phyloP scores from a whole-genome alignment of 2,113 vertebrate species.

The Elaphurus davidianus region DNA sequence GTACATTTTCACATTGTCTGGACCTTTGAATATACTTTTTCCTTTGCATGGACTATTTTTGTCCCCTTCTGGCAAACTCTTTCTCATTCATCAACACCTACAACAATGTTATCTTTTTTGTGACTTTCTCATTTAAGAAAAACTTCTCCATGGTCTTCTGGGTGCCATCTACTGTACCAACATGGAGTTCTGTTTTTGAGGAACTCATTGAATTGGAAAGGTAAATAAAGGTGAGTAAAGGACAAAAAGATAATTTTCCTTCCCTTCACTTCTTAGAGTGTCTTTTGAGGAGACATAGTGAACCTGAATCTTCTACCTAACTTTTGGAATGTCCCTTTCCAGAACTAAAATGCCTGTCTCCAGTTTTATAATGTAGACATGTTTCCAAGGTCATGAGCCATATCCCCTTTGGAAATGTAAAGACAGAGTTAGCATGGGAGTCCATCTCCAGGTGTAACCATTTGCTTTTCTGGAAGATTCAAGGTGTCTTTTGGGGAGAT shows the following conservation, averaged over 20 bases:
- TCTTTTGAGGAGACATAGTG: not conserved
- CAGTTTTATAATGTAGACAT: not conserved
- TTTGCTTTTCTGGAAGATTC: not conserved
- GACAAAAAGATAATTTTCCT: not conserved
- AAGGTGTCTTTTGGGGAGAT: not conserved
- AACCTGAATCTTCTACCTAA: not conserved
- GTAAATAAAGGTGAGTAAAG: not conserved
- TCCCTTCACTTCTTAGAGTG: not conserved
- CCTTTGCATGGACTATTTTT: not conserved
- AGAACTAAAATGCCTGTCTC: not conserved
- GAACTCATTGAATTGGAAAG: slow-evolving; percentile 10
- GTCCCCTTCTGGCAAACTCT: not conserved
- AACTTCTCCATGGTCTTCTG: not conserved
- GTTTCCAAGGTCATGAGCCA: not conserved
- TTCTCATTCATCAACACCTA: not conserved
- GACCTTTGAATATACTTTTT: not conserved
- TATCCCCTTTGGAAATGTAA: slow-evolving; percentile 1
- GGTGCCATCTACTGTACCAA: not conserved
- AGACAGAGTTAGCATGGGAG: not conserved
- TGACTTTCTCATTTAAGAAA: slow-evolving; percentile 24
- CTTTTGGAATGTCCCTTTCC: not conserved
- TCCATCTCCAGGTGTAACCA: not conserved
- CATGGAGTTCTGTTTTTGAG: not conserved
- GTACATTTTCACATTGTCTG: not conserved
- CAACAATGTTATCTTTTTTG: not conserved